phyloP scores from a whole-genome alignment of 2,113 vertebrate genomes.

The Cebus imitator region DNA sequence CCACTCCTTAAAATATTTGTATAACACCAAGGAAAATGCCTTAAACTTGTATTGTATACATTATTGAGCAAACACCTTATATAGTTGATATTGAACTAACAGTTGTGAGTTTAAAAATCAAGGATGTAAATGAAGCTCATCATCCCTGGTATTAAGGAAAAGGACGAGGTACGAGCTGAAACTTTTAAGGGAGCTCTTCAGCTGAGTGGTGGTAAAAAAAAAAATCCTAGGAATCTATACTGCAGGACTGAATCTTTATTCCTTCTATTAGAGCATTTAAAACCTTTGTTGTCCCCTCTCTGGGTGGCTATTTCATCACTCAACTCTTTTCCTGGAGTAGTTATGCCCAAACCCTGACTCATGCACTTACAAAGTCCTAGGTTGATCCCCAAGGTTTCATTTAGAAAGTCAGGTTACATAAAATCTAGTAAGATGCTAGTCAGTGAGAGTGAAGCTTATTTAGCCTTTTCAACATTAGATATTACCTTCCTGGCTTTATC shows the following conservation, averaged over 20 bases:
- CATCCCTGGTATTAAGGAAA: background rate
- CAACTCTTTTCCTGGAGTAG: background rate
- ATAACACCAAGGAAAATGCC: background rate
- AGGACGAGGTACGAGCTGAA: background rate
- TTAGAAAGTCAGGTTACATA: constrained; percentile 20
- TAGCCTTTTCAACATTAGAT: background rate
- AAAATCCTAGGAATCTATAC: background rate
- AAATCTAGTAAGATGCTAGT: background rate
- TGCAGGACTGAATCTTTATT: background rate
- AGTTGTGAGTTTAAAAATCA: background rate
- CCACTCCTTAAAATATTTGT: background rate
- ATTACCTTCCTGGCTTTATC: constrained; percentile 22
- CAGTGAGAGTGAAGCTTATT: background rate
- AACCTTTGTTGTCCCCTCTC: background rate
- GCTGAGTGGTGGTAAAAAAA: background rate
- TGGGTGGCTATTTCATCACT: background rate
- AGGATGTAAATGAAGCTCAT: background rate
- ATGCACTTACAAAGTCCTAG: background rate
- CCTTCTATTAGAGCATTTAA: background rate
- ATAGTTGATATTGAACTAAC: background rate
- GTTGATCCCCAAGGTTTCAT: background rate
- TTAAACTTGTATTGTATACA: background rate
- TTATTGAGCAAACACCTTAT: background rate
- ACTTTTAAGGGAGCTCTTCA: constrained; percentile 1
- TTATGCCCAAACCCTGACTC: background rate